Evolutionary conservation across 2,797 vertebrate genomes (phyloP).

Genomic region (Darevskia mixta): DNA sequence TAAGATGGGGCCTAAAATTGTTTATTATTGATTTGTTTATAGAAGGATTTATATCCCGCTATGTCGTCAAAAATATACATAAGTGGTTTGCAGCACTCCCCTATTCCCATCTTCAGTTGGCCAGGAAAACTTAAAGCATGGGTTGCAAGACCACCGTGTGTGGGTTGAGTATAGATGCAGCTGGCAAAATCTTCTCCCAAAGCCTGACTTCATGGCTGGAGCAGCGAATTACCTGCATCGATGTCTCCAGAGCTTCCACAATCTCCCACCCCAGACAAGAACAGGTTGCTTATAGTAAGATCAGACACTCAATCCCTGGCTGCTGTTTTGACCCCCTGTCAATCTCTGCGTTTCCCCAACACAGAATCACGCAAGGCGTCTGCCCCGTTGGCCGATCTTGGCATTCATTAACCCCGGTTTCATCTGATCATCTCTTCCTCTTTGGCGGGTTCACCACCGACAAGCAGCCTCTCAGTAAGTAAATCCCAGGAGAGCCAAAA

Average conservation of each 20-base stretch:
- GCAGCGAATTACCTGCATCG: not conserved
- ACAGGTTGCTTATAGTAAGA: not conserved
- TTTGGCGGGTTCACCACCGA: slow-evolving; percentile 98
- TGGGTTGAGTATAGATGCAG: too few relatives aligned
- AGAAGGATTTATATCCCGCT: too few relatives aligned
- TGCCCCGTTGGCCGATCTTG: slow-evolving; percentile 93
- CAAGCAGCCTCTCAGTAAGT: slow-evolving; percentile 94
- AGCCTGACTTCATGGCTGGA: not conserved
- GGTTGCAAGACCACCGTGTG: too few relatives aligned
- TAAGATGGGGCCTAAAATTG: too few relatives aligned
- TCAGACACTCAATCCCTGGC: too few relatives aligned
- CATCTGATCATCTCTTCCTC: slow-evolving; percentile 92
- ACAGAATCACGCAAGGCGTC: slow-evolving; percentile 80
- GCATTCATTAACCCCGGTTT: slow-evolving; percentile 93
- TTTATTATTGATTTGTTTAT: too few relatives aligned
- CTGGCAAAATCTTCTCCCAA: not conserved
- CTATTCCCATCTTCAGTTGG: not conserved
- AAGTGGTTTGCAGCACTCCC: too few relatives aligned
- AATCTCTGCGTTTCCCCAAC: not conserved
- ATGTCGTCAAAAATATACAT: too few relatives aligned
- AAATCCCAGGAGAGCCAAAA: not conserved
- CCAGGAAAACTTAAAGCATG: not conserved
- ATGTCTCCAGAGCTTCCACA: not conserved
- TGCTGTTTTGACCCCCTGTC: not conserved
- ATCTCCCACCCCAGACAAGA: not conserved